Evolutionary conservation across 2,888 invertebrate genomes (phyloP), one percentile per base, ranked within the genome.

Genomic region (Esperia sulphurella): DNA sequence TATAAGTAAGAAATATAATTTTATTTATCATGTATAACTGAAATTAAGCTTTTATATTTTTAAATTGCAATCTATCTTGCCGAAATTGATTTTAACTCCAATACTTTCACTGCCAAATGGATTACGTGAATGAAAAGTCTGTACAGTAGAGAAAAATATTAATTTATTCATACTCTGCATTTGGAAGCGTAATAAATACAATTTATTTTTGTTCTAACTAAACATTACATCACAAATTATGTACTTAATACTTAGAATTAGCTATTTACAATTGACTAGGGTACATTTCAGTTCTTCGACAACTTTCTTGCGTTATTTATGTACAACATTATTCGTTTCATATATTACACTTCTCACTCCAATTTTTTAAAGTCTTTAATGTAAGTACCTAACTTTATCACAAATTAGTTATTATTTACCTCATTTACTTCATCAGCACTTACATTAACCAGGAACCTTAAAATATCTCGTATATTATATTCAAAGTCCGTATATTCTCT

Each of bases 161-260:
- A 73, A 80, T 88, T 89, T 85, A 86, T 87, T 50, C 80, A 84
- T 84, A 83, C 81, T 87, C 83, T 86, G 83, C 79, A 73, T 81
- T 86, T 83, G 85, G 86, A 89, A 89, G 88, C 89, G 87, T 89
- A 88, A 89, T 89, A 89, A 89, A 89, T 89, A 89, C 86, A 79
- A 79, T 77, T 76, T 71, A 74, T 84, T 80, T 70, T 75, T 79
- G 79, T 73, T 78, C 85, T 87, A 88, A 68, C 80, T 88, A 86
- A 83, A 75, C 21, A 76, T 80, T 83, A 89, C 85, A 89, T 89
- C 89, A 89, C 89, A 89, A 83, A 81, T 84, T 81, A 83, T 82
- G 75, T 78, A 79, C 79, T 83, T 83, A 81, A 21, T 68, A 68
- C 62, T 73, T 71, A 75, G 68, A 62, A 57, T 69, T 70, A 76